Percentiles rank a stretch among this genome's conserved stretches.
phyloP scores from a whole-genome alignment of 1,140 invertebrate species.

The Glossosoma conforme region DNA sequence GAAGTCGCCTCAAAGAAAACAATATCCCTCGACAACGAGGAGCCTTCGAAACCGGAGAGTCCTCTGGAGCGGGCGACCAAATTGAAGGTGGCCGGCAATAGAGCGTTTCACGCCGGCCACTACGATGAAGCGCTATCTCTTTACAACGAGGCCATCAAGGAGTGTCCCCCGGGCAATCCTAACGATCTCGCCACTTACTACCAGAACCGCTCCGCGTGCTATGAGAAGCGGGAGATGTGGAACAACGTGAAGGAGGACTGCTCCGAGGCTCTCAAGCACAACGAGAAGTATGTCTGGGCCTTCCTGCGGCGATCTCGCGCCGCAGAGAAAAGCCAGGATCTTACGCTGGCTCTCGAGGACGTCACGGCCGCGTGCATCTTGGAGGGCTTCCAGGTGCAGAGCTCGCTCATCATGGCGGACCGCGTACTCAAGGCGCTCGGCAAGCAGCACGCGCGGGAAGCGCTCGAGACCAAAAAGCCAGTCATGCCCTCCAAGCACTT shows the following conservation, averaged over 20 bases:
- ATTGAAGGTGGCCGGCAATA: conserved; percentile 84
- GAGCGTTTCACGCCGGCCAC: conserved; percentile 77
- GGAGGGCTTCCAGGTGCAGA: conserved; percentile 80
- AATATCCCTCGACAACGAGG: conserved; percentile 47
- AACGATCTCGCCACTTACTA: conserved; percentile 84
- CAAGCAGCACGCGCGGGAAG: conserved; percentile 64
- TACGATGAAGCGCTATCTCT: conserved; percentile 82
- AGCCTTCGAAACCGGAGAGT: conserved; percentile 46
- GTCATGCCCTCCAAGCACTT: conserved; percentile 78
- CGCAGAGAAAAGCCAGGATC: conserved; percentile 71
- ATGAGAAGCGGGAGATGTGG: conserved; percentile 88
- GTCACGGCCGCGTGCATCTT: conserved; percentile 87
- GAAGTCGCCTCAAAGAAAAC: conserved; percentile 51
- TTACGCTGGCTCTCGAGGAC: conserved; percentile 81
- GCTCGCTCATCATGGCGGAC: conserved; percentile 75
- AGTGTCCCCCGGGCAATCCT: conserved; percentile 69
- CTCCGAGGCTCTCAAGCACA: conserved; percentile 75
- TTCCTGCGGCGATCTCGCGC: conserved; percentile 78
- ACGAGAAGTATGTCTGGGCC: conserved; percentile 87
- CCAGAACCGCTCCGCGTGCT: conserved; percentile 92
- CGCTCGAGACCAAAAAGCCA: conserved; percentile 62
- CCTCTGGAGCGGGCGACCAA: conserved; percentile 66
- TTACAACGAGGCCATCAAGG: conserved; percentile 85
- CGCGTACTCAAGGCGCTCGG: conserved; percentile 77
- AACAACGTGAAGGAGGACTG: conserved; percentile 82